Conservation (phyloP, 2,797 vertebrate genomes). For the Sebastes kiyomatsui region DNA sequence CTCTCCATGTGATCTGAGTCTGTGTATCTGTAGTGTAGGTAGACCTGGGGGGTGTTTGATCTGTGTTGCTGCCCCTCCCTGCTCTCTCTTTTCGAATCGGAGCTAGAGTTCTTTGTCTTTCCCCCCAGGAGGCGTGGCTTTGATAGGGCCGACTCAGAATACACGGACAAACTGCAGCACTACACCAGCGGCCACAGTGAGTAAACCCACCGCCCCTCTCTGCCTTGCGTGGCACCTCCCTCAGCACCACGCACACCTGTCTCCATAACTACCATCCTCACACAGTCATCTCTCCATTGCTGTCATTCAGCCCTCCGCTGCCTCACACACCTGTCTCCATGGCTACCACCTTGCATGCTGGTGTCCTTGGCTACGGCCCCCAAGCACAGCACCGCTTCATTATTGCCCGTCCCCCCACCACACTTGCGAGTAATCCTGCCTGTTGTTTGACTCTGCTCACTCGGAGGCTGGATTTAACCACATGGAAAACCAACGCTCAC, state of each 20-base stretch:
- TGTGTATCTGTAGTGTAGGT: slow-evolving; percentile 25
- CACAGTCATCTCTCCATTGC: slow-evolving; percentile 58
- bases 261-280: slow-evolving; percentile 74
- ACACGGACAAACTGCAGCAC: slow-evolving; percentile 99
- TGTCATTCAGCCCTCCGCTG: slow-evolving; percentile 50
- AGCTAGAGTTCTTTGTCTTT: slow-evolving; percentile 86
- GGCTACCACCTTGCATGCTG: slow-evolving; percentile 74
- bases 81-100: slow-evolving; percentile 50
- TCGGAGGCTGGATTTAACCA: slow-evolving; percentile 48
- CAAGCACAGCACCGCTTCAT: slow-evolving; percentile 37
- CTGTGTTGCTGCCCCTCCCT: slow-evolving; percentile 35
- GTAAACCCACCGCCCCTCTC: slow-evolving; percentile 75
- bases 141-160: slow-evolving; percentile 95
- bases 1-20: background rate
- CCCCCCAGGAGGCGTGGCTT: slow-evolving; percentile 94
- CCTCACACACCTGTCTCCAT: slow-evolving; percentile 81
- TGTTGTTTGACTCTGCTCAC: slow-evolving; percentile 61
- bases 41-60: slow-evolving; percentile 59
- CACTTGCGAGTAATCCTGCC: slow-evolving; percentile 43
- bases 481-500: slow-evolving; percentile 22
- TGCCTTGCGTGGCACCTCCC: background rate
- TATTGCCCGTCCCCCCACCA: background rate
- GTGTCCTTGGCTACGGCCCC: slow-evolving; percentile 73
- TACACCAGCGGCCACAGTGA: slow-evolving; percentile 99
- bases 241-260: slow-evolving; percentile 66